phyloP scores from a whole-genome alignment of 2,113 vertebrate genomes.

The Phoenicopterus ruber region DNA sequence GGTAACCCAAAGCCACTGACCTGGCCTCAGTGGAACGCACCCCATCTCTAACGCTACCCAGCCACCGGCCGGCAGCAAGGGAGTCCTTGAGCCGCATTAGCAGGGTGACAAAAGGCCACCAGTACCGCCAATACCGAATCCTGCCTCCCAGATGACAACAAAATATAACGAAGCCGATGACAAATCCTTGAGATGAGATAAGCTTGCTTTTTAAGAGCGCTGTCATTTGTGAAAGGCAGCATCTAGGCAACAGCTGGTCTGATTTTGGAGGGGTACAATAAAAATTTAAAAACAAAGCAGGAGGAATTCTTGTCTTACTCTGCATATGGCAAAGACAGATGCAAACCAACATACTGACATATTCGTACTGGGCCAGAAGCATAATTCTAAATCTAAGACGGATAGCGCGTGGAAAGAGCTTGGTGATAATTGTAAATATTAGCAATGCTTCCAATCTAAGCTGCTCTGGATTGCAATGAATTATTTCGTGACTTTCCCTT shows the following conservation, averaged over 20 bases:
- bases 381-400: constrained; percentile 17
- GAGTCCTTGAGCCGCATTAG: neutral
- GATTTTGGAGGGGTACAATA: constrained; percentile 41
- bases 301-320: constrained; percentile 16
- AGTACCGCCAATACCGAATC: neutral
- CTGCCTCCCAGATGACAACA: neutral
- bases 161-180: neutral
- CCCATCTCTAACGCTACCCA: fast-evolving
- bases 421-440: constrained; percentile 26
- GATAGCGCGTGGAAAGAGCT: neutral
- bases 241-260: constrained; percentile 45
- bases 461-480: constrained; percentile 46
- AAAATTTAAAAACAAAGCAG: constrained; percentile 12
- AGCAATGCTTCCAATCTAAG: constrained; percentile 29
- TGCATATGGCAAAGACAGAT: constrained; percentile 51
- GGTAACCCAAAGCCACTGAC: neutral
- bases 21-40: neutral
- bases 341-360: constrained; percentile 12
- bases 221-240: neutral
- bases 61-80: neutral
- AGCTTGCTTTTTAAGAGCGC: neutral
- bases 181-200: neutral
- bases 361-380: constrained; percentile 33
- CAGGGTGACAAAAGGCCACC: neutral
- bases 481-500: neutral